These are phyloP conservation scores for Corvus cornix DNA, from an alignment of 2,113 vertebrate genomes.

Conservation along the genomic window DNA sequence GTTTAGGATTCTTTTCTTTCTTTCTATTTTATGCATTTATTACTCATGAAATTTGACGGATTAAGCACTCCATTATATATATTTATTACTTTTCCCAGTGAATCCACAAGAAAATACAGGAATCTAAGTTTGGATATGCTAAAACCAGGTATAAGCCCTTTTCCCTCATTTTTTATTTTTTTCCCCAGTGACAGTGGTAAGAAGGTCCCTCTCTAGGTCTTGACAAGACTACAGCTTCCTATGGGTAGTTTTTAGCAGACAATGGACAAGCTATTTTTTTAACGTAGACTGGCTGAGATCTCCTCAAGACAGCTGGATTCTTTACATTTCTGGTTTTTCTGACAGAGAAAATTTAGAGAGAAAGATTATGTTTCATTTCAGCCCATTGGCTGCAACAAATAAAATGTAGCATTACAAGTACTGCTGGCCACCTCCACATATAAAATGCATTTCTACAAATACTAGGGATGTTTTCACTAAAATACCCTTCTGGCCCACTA, in stretches of 20 bases:
- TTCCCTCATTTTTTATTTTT: rapidly evolving
- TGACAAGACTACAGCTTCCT: neutral
- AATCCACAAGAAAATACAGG: neutral
- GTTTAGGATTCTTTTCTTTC: neutral
- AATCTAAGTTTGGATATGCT: neutral
- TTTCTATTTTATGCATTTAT: neutral
- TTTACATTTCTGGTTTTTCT: neutral
- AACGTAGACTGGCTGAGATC: neutral
- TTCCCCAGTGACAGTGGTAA: neutral
- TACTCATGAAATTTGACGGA: neutral
- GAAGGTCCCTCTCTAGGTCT: neutral
- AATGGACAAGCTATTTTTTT: neutral
- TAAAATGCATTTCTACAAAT: neutral
- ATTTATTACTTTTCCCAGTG: neutral
- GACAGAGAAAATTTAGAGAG: neutral
- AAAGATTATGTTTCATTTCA: neutral
- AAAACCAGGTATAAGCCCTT: neutral
- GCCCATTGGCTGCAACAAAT: neutral
- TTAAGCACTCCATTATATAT: neutral
- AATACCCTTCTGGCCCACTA: neutral
- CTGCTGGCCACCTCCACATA: neutral
- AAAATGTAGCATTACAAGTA: neutral
- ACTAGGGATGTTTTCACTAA: neutral
- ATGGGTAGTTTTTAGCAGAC: neutral
- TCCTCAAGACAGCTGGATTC: neutral